These are phyloP conservation scores for Pygoscelis adeliae DNA, from an alignment of 2,113 vertebrate genomes.

Conservation along the genomic window DNA sequence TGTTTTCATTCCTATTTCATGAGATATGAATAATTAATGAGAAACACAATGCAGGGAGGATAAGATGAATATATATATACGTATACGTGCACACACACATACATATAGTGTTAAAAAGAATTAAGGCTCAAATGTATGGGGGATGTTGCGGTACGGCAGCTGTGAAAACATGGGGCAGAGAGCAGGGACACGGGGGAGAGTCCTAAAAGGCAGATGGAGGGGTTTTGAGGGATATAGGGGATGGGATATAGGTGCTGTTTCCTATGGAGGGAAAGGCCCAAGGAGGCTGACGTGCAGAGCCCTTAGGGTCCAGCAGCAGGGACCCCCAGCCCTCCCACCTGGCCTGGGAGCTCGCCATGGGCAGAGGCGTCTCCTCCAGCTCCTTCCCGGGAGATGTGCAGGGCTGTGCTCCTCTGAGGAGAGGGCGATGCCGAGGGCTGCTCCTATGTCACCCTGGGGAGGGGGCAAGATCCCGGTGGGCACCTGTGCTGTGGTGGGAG, in stretches of 20 bases:
- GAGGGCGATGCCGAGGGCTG: fast-evolving
- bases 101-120: not conserved
- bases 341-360: fast-evolving
- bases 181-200: not conserved
- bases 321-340: not conserved
- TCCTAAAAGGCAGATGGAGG: not conserved
- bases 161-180: not conserved
- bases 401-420: not conserved
- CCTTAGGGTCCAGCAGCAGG: not conserved
- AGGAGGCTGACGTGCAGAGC: not conserved
- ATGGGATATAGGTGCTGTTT: not conserved
- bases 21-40: conserved; percentile 69
- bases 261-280: not conserved
- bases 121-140: not conserved
- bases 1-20: conserved; percentile 70
- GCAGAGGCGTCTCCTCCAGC: not conserved
- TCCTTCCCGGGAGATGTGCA: not conserved
- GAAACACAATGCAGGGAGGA: conserved; percentile 37
- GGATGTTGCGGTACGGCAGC: not conserved
- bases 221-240: not conserved
- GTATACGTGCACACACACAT: not conserved
- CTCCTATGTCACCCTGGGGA: not conserved
- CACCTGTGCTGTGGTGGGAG: fast-evolving
- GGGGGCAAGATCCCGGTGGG: fast-evolving
- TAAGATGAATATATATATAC: not conserved